Percentiles rank a stretch among this genome's conserved stretches.
These are phyloP conservation scores for Zapornia atra DNA, from an alignment of 2,113 vertebrate genomes.

Conservation along the genomic window DNA sequence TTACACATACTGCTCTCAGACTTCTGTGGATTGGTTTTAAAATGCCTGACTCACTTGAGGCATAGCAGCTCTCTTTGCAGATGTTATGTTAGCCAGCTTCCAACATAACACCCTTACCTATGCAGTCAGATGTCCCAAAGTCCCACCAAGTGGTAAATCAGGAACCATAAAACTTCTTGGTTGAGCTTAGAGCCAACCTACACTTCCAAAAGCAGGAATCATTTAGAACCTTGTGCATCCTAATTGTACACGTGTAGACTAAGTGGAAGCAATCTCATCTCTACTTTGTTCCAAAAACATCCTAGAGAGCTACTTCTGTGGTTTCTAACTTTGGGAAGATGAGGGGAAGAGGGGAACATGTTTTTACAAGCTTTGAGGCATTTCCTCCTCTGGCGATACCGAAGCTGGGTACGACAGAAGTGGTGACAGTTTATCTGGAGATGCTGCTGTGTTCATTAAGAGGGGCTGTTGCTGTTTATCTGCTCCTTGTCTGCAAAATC, in stretches of 20 bases:
- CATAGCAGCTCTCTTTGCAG: neutral
- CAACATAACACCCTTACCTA: rapidly evolving
- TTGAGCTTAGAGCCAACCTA: neutral
- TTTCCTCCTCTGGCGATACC: constrained; percentile 4
- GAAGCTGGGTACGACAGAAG: constrained; percentile 10
- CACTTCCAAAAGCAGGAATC: neutral
- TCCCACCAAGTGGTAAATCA: neutral
- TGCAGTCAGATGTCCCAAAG: neutral
- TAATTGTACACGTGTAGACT: rapidly evolving
- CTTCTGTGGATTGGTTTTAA: neutral
- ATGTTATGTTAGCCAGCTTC: neutral
- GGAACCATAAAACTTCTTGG: neutral
- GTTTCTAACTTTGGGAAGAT: neutral
- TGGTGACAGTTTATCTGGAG: constrained; percentile 81
- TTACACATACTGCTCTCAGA: neutral
- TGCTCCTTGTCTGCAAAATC: constrained; percentile 70
- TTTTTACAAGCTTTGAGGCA: neutral
- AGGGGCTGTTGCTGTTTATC: constrained; percentile 72
- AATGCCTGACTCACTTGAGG: neutral
- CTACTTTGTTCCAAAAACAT: neutral
- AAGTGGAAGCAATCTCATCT: neutral
- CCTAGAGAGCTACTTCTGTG: neutral
- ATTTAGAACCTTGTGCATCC: neutral
- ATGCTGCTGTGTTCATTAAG: constrained; percentile 68
- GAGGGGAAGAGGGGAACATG: neutral